phyloP scores from a whole-genome alignment of 2,888 invertebrate species.

The Adelognathus sp. region DNA sequence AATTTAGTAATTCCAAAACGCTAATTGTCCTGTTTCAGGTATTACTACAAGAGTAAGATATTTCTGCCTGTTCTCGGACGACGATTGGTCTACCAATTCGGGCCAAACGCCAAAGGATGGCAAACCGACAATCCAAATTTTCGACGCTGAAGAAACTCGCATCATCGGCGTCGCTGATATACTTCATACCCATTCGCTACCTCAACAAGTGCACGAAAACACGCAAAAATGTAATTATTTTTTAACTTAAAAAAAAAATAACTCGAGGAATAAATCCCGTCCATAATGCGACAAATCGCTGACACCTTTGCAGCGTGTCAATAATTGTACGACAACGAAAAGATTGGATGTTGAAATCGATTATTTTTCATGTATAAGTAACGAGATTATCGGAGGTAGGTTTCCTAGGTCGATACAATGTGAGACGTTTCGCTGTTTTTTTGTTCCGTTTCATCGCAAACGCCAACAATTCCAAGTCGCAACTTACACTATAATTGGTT shows the following conservation, averaged over 20 bases:
- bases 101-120: conserved; percentile 90
- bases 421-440: neutral
- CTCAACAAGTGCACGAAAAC: conserved; percentile 30
- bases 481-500: conserved; percentile 6
- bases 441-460: conserved; percentile 13
- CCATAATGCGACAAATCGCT: neutral
- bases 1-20: conserved; percentile 18
- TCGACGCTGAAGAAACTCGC: conserved; percentile 63
- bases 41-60: conserved; percentile 90
- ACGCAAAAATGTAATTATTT: conserved; percentile 15
- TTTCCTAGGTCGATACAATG: conserved; percentile 41
- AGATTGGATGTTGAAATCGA: conserved; percentile 6
- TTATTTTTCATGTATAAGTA: conserved; percentile 42
- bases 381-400: conserved; percentile 53
- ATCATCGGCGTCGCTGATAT: conserved; percentile 26
- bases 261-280: conserved; percentile 32
- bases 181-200: neutral
- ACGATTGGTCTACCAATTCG: conserved; percentile 91
- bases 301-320: neutral
- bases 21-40: conserved; percentile 81
- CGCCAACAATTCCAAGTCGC: conserved; percentile 22
- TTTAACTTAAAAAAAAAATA: conserved; percentile 11
- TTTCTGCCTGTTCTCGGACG: conserved; percentile 89
- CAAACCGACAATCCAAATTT: conserved; percentile 86
- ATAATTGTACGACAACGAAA: conserved; percentile 3